phyloP scores from a whole-genome alignment of 1,140 invertebrate species.

The Neodiprion virginianus region DNA sequence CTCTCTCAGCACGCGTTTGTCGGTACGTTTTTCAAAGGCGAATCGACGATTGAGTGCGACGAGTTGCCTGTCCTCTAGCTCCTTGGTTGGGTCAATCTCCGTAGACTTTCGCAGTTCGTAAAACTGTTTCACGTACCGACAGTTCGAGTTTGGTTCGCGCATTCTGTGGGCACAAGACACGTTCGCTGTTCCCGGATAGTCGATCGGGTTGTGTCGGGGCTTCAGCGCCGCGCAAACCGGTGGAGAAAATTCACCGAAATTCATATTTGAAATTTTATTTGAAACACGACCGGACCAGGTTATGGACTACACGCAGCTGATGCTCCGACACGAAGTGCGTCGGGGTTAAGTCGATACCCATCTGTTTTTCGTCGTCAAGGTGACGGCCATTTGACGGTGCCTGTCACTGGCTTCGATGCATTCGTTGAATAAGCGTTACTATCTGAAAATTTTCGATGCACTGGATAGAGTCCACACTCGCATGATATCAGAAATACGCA shows the following conservation, averaged over 20 bases:
- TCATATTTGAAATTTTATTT: neutral
- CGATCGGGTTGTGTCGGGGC: constrained; percentile 18
- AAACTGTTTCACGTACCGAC: constrained; percentile 15
- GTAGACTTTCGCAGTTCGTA: constrained; percentile 4
- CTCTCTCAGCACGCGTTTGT: constrained; percentile 32
- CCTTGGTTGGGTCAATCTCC: constrained; percentile 8
- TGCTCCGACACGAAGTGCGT: neutral
- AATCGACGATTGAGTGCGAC: neutral
- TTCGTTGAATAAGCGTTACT: neutral
- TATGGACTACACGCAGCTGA: neutral
- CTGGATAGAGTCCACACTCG: neutral
- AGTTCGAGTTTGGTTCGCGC: constrained; percentile 18
- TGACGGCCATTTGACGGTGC: neutral
- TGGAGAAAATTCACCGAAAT: constrained; percentile 8
- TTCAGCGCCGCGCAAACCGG: neutral
- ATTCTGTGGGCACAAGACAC: constrained; percentile 33
- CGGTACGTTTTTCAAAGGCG: constrained; percentile 35
- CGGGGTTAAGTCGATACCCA: neutral
- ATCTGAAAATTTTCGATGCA: neutral
- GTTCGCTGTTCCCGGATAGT: constrained; percentile 33
- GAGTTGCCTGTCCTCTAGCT: neutral
- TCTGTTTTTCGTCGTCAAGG: neutral
- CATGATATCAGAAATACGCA: neutral
- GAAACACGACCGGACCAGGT: neutral
- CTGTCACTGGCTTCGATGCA: neutral